Conservation (phyloP, 2,113 vertebrate species). For the Melanocharis versteri region DNA sequence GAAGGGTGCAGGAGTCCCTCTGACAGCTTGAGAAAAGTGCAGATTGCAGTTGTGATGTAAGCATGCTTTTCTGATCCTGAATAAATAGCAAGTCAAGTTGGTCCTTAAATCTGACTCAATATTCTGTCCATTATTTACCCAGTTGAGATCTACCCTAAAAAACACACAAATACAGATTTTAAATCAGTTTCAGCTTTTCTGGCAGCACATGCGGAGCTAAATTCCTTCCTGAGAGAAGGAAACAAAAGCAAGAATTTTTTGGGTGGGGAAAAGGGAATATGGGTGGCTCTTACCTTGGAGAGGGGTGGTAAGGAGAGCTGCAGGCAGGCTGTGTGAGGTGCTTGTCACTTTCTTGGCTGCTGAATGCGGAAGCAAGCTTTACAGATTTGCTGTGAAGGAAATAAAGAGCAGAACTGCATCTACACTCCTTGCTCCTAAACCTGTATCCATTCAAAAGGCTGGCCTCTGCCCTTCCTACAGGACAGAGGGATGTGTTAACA, state of each 20-base stretch:
- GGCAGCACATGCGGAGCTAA: background rate
- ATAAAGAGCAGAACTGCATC: background rate
- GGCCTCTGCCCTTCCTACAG: fast-evolving
- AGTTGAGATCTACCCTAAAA: background rate
- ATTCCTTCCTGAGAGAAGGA: background rate
- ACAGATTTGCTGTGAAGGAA: background rate
- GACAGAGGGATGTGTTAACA: background rate
- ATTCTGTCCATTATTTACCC: background rate
- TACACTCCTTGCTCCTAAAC: background rate
- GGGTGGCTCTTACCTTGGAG: background rate
- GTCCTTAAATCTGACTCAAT: background rate
- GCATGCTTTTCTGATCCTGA: background rate
- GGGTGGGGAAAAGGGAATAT: background rate
- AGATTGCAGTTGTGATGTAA: background rate
- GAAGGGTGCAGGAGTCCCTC: background rate
- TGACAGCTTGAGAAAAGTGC: background rate
- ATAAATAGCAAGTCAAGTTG: background rate
- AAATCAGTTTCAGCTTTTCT: background rate
- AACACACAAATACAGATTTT: background rate
- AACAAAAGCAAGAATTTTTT: background rate
- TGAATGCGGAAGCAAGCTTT: fast-evolving
- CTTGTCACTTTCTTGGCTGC: background rate
- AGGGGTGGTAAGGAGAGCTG: background rate
- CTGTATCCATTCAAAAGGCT: fast-evolving
- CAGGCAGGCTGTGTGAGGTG: background rate